Evolutionary conservation across 2,113 vertebrate genomes (phyloP).

Genomic region (Ahaetulla prasina): DNA sequence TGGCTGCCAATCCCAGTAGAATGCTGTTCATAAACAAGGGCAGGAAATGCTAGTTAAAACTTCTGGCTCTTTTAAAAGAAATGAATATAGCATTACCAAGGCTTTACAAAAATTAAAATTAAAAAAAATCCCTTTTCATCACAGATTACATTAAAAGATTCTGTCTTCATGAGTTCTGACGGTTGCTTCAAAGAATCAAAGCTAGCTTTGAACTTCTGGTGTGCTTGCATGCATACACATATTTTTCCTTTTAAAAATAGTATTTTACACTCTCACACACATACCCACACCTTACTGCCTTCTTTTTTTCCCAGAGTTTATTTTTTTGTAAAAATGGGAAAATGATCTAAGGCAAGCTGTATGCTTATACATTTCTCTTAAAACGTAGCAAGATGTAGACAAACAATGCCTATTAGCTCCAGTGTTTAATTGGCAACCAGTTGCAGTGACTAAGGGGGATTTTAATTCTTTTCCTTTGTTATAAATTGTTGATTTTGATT

Average conservation of each 20-base stretch:
- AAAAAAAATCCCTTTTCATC: slow-evolving; percentile 56
- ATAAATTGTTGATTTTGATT: slow-evolving; percentile 38
- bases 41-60: slow-evolving; percentile 51
- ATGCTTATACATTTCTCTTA: neutral
- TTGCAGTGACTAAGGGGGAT: slow-evolving; percentile 9
- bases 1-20: slow-evolving; percentile 44
- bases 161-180: slow-evolving; percentile 38
- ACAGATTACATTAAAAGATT: slow-evolving; percentile 48
- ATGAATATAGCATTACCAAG: slow-evolving; percentile 5
- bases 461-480: slow-evolving; percentile 46
- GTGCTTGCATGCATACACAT: slow-evolving; percentile 9
- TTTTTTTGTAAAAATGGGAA: slow-evolving; percentile 48
- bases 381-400: slow-evolving; percentile 14
- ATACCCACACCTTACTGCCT: slow-evolving; percentile 36
- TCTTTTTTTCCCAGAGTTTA: slow-evolving; percentile 49
- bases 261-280: slow-evolving; percentile 29
- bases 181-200: slow-evolving; percentile 61
- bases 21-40: slow-evolving; percentile 48
- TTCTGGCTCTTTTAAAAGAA: slow-evolving; percentile 34
- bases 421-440: slow-evolving; percentile 53
- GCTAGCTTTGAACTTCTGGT: slow-evolving; percentile 50
- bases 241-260: slow-evolving; percentile 53
- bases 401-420: slow-evolving; percentile 29
- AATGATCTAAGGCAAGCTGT: slow-evolving; percentile 38
- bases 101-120: neutral